Conservation (phyloP, 2,113 vertebrate genomes). For the Platysternon megacephalum region DNA sequence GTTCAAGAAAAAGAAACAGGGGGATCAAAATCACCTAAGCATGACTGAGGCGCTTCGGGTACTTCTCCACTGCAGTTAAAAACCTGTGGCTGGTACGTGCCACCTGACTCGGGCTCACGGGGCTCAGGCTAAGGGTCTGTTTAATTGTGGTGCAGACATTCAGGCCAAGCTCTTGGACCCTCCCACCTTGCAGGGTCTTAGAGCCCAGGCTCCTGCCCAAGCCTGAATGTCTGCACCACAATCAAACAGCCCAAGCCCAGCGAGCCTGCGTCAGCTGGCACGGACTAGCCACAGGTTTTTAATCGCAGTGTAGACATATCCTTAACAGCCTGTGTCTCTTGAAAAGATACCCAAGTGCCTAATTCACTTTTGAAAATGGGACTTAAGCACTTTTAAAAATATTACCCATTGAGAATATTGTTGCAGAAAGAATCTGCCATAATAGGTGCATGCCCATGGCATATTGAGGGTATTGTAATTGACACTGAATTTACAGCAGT, state of each 20-base stretch:
- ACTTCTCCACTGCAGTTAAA: not conserved
- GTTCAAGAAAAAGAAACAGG: not conserved
- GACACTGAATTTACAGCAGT: not conserved
- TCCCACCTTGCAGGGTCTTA: not conserved
- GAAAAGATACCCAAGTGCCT: not conserved
- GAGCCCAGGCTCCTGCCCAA: not conserved
- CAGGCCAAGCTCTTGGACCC: not conserved
- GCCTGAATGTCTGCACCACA: not conserved
- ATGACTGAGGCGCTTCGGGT: not conserved
- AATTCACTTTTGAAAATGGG: not conserved
- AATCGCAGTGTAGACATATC: not conserved
- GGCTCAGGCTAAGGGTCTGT: not conserved
- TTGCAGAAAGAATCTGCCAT: not conserved
- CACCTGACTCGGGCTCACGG: not conserved
- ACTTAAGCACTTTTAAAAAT: not conserved
- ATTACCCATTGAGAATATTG: not conserved
- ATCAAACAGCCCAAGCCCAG: not conserved
- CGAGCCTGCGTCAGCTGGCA: not conserved
- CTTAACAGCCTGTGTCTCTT: not conserved
- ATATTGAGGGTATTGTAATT: not conserved
- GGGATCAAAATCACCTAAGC: not conserved
- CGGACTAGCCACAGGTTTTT: not conserved
- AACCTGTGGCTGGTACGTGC: not conserved
- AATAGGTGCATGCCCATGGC: not conserved
- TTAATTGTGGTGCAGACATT: not conserved